Evolutionary conservation across 2,113 vertebrate genomes (phyloP), one percentile per base, ranked within the genome.

Genomic region (Chaetodon trifascialis): DNA sequence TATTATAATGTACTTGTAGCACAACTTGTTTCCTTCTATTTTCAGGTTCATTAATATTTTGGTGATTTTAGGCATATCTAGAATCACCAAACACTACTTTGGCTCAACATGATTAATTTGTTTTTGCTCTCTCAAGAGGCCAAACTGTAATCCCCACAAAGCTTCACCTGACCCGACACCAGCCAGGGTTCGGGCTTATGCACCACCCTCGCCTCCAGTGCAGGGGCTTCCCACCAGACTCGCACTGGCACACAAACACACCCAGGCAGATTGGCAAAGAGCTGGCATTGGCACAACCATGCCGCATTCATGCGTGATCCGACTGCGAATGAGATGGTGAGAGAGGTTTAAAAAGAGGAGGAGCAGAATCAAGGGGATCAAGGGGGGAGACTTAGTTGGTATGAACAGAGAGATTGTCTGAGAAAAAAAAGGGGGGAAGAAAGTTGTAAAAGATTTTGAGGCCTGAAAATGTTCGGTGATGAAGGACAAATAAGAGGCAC

Each of bases 301-400:
- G 94, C 94, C 92, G 95, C 95, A 95, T 94, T 92, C 89, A 86
- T 77, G 86, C 93, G 93, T 95, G 95, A 93, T 91, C 88, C 65
- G 91, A 95, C 94, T 95, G 84, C 81, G 80, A 94, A 95, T 93
- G 92, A 94, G 91, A 80, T 5, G 44, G 71, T 72, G 91, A 89
- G 84, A 87, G 88, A 90, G 84, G 84, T 90, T 89, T 86, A 79
- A 86, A 88, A 80, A 91, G 83, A 83, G 86, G 89, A 84, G 90
- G 86, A 84, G 89, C 72, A 36, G 88, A 93, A 88, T 89, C 86
- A 84, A 86, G 85, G 77, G 80, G 78, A 88, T 81, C 88, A 83
- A 83, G 83, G 70, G 82, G 60, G 67, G 73, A 89, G 70, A 90
- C 67, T 79, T 79, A 63, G 86, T 82, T 83, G 68, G 77, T 73